These are phyloP conservation scores for Strix uralensis DNA, from an alignment of 2,113 vertebrate species.

Conservation along the genomic window DNA sequence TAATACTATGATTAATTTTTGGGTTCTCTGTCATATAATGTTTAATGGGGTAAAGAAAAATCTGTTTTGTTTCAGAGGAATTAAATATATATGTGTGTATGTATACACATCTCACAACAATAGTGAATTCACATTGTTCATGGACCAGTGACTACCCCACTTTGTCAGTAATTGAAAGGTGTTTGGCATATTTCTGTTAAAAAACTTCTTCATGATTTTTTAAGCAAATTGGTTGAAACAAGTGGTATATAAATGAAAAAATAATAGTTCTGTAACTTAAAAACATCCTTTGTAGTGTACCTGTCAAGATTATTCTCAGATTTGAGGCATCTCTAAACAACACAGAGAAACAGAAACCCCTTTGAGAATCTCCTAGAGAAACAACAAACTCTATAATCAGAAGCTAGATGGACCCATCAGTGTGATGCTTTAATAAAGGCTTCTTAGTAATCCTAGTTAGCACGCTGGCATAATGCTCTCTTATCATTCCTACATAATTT, in stretches of 20 bases:
- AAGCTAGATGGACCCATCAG: not conserved
- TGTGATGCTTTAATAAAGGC: not conserved
- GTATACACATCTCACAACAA: not conserved
- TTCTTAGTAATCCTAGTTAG: not conserved
- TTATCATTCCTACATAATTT: not conserved
- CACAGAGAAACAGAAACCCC: fast-evolving
- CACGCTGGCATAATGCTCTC: not conserved
- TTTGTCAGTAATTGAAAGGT: constrained; percentile 44
- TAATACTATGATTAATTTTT: not conserved
- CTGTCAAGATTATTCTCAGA: not conserved
- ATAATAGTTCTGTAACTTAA: not conserved
- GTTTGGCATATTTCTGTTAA: constrained; percentile 45
- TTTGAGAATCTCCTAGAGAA: not conserved
- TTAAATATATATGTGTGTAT: not conserved
- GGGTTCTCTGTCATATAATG: not conserved
- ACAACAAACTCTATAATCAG: not conserved
- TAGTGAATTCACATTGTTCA: constrained; percentile 31
- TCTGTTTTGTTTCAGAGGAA: not conserved
- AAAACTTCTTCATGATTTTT: constrained; percentile 50
- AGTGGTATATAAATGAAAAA: constrained; percentile 32
- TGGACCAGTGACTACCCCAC: not conserved
- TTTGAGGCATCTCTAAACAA: not conserved
- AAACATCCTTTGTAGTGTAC: not conserved
- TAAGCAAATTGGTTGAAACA: constrained; percentile 53
- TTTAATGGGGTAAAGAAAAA: not conserved